Conservation (phyloP, 2,797 vertebrate species). For the Margarornis squamiger region DNA sequence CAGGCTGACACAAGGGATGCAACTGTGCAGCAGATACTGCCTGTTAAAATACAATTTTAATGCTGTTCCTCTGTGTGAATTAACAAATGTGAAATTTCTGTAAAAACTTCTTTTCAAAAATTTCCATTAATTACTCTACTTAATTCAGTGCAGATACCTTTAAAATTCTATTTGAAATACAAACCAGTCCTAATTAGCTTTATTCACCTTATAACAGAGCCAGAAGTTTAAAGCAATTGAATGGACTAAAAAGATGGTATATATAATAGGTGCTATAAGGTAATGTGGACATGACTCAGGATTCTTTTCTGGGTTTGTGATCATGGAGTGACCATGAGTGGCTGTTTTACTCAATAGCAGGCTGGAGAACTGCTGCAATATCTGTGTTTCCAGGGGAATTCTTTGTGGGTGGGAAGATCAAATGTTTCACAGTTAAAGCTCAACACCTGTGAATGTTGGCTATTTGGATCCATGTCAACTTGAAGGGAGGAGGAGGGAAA, state of each 20-base stretch:
- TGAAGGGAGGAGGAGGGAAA: constrained; percentile 21
- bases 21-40: background rate
- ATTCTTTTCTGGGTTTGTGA: background rate
- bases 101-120: background rate
- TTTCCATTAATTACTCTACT: background rate
- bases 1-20: background rate
- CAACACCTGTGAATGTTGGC: constrained; percentile 50
- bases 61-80: background rate
- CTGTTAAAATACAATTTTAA: background rate
- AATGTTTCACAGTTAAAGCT: constrained; percentile 37
- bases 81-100: background rate
- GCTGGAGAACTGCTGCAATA: background rate
- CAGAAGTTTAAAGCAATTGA: background rate
- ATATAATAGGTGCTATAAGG: background rate
- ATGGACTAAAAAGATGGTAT: background rate
- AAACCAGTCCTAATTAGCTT: background rate
- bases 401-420: constrained; percentile 58
- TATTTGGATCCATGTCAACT: constrained; percentile 40
- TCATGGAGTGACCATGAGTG: background rate
- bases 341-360: background rate
- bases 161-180: constrained; percentile 14
- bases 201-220: background rate
- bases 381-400: constrained; percentile 22
- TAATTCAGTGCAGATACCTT: background rate
- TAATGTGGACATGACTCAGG: background rate